phyloP scores from a whole-genome alignment of 2,888 invertebrate species.

The Phragmatobia fuliginosa region DNA sequence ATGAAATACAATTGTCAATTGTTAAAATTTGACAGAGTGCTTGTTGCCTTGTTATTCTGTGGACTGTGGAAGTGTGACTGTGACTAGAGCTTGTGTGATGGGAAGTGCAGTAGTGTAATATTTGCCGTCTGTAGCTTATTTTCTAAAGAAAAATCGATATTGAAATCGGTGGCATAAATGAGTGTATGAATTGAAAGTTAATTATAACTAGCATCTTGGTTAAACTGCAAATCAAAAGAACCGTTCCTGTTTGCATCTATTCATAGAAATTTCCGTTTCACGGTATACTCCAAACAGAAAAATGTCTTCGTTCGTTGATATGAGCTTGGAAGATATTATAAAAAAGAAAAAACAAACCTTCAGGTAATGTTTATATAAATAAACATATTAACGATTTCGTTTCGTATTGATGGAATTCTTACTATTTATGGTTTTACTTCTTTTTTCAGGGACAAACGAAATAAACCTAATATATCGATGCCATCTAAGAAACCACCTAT shows the following conservation, averaged over 20 bases:
- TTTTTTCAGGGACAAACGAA: slow-evolving; percentile 46
- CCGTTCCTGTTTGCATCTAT: neutral
- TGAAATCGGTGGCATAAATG: neutral
- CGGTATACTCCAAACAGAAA: slow-evolving; percentile 14
- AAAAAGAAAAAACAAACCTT: slow-evolving; percentile 72
- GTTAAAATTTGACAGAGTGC: neutral
- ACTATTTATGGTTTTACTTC: slow-evolving; percentile 10
- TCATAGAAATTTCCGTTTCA: neutral
- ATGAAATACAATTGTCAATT: neutral
- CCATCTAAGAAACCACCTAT: slow-evolving; percentile 54
- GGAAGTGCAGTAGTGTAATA: neutral
- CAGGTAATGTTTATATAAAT: slow-evolving; percentile 54
- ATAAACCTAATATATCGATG: slow-evolving; percentile 37
- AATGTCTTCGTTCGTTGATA: slow-evolving; percentile 76
- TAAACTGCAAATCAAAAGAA: neutral
- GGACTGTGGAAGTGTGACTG: too few relatives aligned
- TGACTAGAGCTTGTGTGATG: neutral
- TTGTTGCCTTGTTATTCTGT: neutral
- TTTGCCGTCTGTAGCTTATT: neutral
- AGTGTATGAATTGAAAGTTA: neutral
- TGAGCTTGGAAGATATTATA: slow-evolving; percentile 84
- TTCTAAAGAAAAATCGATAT: neutral
- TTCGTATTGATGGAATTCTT: neutral
- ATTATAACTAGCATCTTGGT: neutral
- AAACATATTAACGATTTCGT: neutral